Evolutionary conservation across 2,113 vertebrate species (phyloP).

Genomic region (Theropithecus gelada): DNA sequence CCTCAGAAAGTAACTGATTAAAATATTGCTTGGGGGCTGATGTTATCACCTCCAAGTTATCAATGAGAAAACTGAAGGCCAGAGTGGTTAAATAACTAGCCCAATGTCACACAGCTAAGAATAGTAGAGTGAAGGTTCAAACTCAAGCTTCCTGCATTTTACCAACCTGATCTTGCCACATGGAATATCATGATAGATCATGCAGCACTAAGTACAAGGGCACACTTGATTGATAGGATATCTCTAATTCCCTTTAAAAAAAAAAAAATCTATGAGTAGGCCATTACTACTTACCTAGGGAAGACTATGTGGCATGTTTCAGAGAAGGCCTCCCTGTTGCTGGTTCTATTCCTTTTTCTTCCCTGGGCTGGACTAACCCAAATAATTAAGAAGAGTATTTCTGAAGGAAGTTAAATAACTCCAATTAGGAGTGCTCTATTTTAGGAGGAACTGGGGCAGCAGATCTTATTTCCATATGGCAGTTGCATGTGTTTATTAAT

Average conservation of each 20-base stretch:
- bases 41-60: neutral
- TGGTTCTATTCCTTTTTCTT: neutral
- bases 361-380: neutral
- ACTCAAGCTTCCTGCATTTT: neutral
- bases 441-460: neutral
- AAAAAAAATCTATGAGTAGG: neutral
- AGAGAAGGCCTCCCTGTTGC: neutral
- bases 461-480: neutral
- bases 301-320: neutral
- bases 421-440: slow-evolving; percentile 27
- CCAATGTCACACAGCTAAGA: neutral
- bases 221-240: neutral
- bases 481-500: slow-evolving; percentile 23
- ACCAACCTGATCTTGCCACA: neutral
- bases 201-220: neutral
- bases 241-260: neutral
- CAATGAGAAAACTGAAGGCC: neutral
- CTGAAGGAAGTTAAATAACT: slow-evolving; percentile 9
- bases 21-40: neutral
- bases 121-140: neutral
- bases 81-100: neutral
- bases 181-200: neutral
- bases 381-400: neutral
- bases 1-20: neutral
- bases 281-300: neutral